phyloP scores from a whole-genome alignment of 2,113 vertebrate genomes.

The Crotalus helleri region DNA sequence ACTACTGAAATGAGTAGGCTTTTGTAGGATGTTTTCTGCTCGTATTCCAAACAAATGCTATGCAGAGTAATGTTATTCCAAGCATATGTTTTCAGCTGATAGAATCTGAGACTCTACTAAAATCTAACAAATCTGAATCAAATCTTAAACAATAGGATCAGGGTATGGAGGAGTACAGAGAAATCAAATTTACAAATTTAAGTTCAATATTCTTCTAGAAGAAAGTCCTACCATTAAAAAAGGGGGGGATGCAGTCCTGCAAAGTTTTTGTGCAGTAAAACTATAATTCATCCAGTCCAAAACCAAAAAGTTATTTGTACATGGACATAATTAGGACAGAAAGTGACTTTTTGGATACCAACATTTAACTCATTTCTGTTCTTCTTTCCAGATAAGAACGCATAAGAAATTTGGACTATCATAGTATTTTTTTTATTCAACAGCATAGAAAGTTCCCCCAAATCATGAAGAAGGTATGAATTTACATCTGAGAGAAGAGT shows the following conservation, averaged over 20 bases:
- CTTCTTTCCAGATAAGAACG: neutral
- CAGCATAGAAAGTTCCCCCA: neutral
- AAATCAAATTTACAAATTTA: neutral
- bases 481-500: neutral
- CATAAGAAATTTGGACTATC: neutral
- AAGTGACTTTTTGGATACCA: neutral
- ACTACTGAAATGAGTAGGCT: neutral
- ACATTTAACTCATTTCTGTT: neutral
- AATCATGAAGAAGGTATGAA: neutral
- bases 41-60: neutral
- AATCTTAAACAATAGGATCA: neutral
- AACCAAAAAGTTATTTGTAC: neutral
- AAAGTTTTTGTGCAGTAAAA: neutral
- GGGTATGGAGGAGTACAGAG: neutral
- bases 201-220: neutral
- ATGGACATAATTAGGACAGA: neutral
- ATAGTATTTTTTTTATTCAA: neutral
- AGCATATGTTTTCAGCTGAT: neutral
- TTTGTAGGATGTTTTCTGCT: neutral
- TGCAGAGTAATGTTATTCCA: neutral
- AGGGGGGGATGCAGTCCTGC: neutral
- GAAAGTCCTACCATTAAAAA: neutral
- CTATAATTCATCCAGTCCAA: neutral
- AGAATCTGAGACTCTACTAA: neutral
- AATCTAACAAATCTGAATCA: neutral